Base-by-base conservation (phyloP, 1,140 invertebrate species). In the Drosophila serrata region DNA sequence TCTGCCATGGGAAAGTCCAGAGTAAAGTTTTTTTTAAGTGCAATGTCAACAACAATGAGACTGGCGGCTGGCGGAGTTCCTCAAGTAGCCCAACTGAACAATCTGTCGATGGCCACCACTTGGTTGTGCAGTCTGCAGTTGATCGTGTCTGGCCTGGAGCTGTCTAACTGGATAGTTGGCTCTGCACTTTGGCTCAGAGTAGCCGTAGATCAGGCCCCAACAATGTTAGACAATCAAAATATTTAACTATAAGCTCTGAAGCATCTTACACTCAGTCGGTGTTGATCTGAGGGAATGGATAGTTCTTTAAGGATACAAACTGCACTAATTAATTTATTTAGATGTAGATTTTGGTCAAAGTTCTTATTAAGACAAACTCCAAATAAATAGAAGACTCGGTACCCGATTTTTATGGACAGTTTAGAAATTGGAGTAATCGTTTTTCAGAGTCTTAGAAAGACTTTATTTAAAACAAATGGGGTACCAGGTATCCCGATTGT, bases 1-100 rank as follows among this genome's bases (percentile, higher is more conserved):
- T 59, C 74, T 76, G 74, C 9, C 74, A 76, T 76, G 74, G 74
- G 74, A 76, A 76, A 76, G 73, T 76, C 73, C 46, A 55, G 51
- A 67, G 62, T 48, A 33, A 64, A 53, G 22, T 46, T 67, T 46
- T 76, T 67, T 53, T 56, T 59, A 64, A 64, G 59, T 65, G 62
- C 69, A 74, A 39, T 70, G 64, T 63, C 69, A 75, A 74, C 69
- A 75, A 74, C 70, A 61, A 55, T 62, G 58, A 35, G 24, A 2
- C 24, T 37, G 35, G 35, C 6, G 45, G 27, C 62, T 33, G 53
- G 29, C 17, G 31, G 29, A 15, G 31, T 31, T 53, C 31, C 49
- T 22, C 31, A 3, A n/a, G 49, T 45, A 51, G 55, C 19, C 67
- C 12, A 27, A 56, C 70, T 35, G 43, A 75, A 75, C 60, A 37